Evolutionary conservation across 1,140 invertebrate species (phyloP).

Genomic region (Drosophila navojoa): DNA sequence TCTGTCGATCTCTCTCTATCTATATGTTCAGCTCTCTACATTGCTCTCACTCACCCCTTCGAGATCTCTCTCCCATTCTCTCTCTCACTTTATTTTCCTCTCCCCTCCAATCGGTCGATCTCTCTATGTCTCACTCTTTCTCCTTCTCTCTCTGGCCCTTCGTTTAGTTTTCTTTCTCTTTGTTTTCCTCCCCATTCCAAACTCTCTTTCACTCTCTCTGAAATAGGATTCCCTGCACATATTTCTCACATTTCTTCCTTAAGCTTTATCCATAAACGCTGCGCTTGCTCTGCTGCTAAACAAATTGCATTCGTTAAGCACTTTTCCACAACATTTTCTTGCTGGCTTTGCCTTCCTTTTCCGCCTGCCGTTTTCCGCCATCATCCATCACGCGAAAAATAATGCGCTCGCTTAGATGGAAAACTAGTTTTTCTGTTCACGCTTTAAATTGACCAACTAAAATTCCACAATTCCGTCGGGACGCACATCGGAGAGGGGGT

Average conservation of each 20-base stretch:
- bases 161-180: too few species aligned
- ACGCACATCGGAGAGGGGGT: background rate
- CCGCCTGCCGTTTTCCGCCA: background rate
- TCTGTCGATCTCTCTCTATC: too few species aligned
- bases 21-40: background rate
- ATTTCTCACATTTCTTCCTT: slow-evolving; percentile 1
- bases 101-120: too few species aligned
- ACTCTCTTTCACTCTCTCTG: background rate
- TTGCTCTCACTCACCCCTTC: background rate
- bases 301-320: slow-evolving; percentile 10
- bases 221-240: background rate
- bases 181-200: too few species aligned
- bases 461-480: background rate
- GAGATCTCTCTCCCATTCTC: too few species aligned
- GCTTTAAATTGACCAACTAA: slow-evolving; percentile 9
- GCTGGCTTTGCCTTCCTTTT: background rate
- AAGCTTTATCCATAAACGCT: slow-evolving; percentile 7
- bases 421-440: slow-evolving; percentile 7
- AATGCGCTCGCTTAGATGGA: background rate
- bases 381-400: slow-evolving; percentile 5
- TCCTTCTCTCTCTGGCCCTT: too few species aligned
- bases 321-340: slow-evolving; percentile 10
- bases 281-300: background rate
- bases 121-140: too few species aligned
- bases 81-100: too few species aligned